Evolutionary conservation across 2,888 invertebrate species (phyloP).

Genomic region (Elaeidobius kamerunicus): DNA sequence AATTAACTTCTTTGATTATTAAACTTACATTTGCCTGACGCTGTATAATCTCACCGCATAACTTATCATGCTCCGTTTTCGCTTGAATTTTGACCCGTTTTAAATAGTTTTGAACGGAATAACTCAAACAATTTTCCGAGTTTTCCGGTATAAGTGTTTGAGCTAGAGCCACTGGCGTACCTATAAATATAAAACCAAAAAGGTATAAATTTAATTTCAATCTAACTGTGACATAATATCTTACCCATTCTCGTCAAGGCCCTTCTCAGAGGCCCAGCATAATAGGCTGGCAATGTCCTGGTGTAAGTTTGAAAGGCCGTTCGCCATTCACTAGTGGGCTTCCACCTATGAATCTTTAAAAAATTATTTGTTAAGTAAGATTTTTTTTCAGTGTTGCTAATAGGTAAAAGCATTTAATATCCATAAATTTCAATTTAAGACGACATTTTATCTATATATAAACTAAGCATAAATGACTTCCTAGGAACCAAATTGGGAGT

Average conservation of each 20-base stretch:
- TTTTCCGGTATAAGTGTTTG: constrained; percentile 88
- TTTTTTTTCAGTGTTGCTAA: no score
- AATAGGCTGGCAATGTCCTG: constrained; percentile 95
- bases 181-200: constrained; percentile 35
- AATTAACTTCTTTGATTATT: no score
- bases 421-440: no score
- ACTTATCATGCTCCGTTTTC: constrained; percentile 83
- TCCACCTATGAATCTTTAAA: constrained; percentile 86
- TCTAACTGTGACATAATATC: no score
- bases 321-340: constrained; percentile 90
- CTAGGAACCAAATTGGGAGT: no score
- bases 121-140: constrained; percentile 89
- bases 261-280: constrained; percentile 82
- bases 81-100: constrained; percentile 95
- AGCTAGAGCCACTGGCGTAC: constrained; percentile 73
- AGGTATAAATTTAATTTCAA: no score
- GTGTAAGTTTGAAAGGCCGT: constrained; percentile 91
- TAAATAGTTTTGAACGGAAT: constrained; percentile 89
- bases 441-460: no score
- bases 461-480: no score
- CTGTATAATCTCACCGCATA: constrained; percentile 76
- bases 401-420: no score
- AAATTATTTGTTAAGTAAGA: constrained; percentile 59
- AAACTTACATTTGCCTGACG: constrained; percentile 52
- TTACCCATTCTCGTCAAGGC: constrained; percentile 85